Conservation (phyloP, 2,797 vertebrate species). For the Gastrophryne carolinensis region DNA sequence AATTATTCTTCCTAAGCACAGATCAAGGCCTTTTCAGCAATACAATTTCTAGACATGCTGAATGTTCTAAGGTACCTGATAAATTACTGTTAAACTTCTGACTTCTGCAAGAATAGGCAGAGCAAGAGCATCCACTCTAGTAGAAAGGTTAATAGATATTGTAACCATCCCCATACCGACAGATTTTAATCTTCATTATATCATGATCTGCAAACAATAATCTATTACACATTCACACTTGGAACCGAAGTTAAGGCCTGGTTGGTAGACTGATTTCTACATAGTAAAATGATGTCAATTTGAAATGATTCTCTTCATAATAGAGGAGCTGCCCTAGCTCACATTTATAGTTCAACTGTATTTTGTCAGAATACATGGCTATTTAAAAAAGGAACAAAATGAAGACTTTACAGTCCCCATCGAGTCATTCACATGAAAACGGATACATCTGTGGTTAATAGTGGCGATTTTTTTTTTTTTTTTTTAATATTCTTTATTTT, state of each 20-base stretch:
- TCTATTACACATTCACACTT: not conserved
- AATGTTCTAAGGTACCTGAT: not conserved
- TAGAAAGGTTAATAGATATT: slow-evolving; percentile 7
- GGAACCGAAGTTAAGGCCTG: not conserved
- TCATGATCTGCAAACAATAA: slow-evolving; percentile 4
- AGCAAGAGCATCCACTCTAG: not conserved
- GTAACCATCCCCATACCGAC: not conserved
- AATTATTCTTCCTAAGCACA: slow-evolving; percentile 1
- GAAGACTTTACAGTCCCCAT: not conserved
- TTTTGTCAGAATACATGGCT: not conserved
- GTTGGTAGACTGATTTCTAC: not conserved
- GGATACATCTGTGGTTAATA: too few relatives aligned
- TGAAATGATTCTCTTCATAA: not conserved
- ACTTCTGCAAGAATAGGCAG: not conserved
- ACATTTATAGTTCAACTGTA: not conserved
- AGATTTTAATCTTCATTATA: slow-evolving; percentile 15
- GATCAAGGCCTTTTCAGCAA: not conserved
- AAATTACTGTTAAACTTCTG: not conserved
- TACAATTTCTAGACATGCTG: not conserved
- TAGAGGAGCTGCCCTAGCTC: not conserved
- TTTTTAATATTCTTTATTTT: too few relatives aligned
- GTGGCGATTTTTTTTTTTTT: too few relatives aligned
- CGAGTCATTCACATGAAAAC: too few relatives aligned
- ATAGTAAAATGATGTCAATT: not conserved
- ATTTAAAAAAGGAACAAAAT: not conserved